Base-by-base conservation (phyloP, 2,888 invertebrate species). In the Griposia aprilina region DNA sequence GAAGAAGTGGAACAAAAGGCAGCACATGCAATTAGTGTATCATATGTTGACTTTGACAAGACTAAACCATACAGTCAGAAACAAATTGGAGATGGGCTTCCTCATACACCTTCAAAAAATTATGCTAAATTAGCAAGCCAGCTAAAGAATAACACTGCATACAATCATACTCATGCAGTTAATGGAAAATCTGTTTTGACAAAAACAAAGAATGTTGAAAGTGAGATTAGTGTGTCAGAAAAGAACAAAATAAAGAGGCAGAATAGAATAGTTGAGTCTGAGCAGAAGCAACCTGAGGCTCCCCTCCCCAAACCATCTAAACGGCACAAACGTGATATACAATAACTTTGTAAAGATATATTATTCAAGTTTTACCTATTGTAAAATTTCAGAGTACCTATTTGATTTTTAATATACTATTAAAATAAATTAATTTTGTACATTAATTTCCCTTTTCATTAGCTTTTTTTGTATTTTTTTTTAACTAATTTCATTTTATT, bases 1-100 rank as follows among this genome's bases (percentile, higher is more conserved):
- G 93, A 93, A 70, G 89, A 88, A 60, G 76, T 88, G 59, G 93
- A 93, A 74, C 78, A 86, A 65, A 92, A 90, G 83, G 80, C 88
- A 69, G 82, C 85, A 57, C 93, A 93, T 82, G 79, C 91, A 50
- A 89, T 94, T 1, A 91, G 92, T 90, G 94, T 96, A 11, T 90
- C 94, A 5, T 95, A 96, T 92, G 93, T 96, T 30, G 93, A 96
- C 83, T 96, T 96, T 90, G 95, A 96, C 76, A 96, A 96, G 90
- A 96, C 95, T 45, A 96, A 95, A 86, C 95, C 96, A 62, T 89
- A 90, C 73, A 82, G 84, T 69, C 92, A 91, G 73, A 94, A 93
- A 84, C 92, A 92, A 87, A 91, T 90, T 81, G 93, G 91, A 50
- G 94, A 94, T 90, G 93, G 91, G 66, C 78, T 89, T 72, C 86